Percentiles rank a stretch among this genome's conserved stretches.
phyloP scores from a whole-genome alignment of 37 sponge, comb jelly and placozoan genomes.

The Agelas oroides region DNA sequence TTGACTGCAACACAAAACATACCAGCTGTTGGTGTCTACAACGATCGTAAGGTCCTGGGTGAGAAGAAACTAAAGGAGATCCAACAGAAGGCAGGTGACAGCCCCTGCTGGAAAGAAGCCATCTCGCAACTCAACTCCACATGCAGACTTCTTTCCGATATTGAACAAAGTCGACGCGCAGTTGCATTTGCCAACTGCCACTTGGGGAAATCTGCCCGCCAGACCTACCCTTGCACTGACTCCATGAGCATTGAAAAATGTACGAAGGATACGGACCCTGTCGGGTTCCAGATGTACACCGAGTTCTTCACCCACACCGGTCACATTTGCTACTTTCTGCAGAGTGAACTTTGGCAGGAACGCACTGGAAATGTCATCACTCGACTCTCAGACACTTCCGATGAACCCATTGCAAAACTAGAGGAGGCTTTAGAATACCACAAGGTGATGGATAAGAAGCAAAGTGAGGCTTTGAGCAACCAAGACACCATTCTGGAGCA shows the following conservation, averaged over 20 bases:
- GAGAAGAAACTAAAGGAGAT: no score
- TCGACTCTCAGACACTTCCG: constrained; percentile 58
- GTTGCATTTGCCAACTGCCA: constrained; percentile 58
- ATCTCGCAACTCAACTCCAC: not conserved
- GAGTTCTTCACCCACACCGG: constrained; percentile 84
- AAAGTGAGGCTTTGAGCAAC: constrained; percentile 47
- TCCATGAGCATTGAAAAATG: constrained; percentile 50
- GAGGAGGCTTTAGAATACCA: constrained; percentile 65
- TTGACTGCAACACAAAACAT: no score
- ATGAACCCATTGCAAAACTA: constrained; percentile 44
- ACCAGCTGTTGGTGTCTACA: no score
- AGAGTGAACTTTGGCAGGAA: constrained; percentile 77
- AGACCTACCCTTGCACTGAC: constrained; percentile 59
- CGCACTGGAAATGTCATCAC: constrained; percentile 59
- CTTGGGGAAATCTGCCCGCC: constrained; percentile 44
- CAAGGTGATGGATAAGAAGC: constrained; percentile 40
- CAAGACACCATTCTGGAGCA: constrained; percentile 61
- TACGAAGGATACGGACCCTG: constrained; percentile 56
- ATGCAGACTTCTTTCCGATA: not conserved
- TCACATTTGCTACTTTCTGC: constrained; percentile 78
- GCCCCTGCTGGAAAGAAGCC: no score
- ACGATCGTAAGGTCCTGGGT: no score
- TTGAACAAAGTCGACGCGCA: not conserved
- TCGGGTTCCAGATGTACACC: constrained; percentile 70
- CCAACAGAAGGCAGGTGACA: no score